phyloP scores from a whole-genome alignment of 2,888 invertebrate genomes.

The Encarsia formosa region DNA sequence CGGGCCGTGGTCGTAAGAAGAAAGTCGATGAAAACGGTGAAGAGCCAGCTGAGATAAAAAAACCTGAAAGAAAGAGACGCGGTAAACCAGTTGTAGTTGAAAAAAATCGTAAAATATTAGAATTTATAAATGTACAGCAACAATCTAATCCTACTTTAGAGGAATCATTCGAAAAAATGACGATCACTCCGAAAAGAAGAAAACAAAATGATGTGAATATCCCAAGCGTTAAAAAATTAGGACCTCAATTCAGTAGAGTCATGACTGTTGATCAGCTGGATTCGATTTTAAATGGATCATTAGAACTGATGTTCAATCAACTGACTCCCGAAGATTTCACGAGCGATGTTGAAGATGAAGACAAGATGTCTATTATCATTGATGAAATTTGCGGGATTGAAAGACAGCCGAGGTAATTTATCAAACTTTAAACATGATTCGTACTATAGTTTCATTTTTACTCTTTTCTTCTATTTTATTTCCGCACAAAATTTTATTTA shows the following conservation, averaged over 20 bases:
- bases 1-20: conserved; percentile 16
- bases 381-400: conserved; percentile 51
- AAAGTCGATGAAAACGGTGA: conserved; percentile 27
- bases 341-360: conserved; percentile 48
- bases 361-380: conserved; percentile 56
- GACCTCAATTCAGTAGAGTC: conserved; percentile 45
- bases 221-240: conserved; percentile 37
- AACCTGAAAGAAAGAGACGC: conserved; percentile 19
- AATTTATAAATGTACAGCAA: conserved; percentile 12
- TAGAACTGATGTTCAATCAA: conserved; percentile 44
- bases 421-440: background rate
- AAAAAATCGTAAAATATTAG: conserved; percentile 27
- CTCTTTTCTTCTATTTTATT: background rate
- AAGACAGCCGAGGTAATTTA: background rate
- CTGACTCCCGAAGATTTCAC: conserved; percentile 45
- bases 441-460: background rate
- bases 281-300: conserved; percentile 46
- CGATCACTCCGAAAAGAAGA: conserved; percentile 45
- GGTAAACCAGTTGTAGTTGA: conserved; percentile 40
- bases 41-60: conserved; percentile 23
- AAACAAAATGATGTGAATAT: conserved; percentile 27
- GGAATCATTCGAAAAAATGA: conserved; percentile 39
- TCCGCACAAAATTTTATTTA: too few relatives aligned
- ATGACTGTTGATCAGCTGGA: conserved; percentile 36
- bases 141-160: conserved; percentile 30